A percentile compares a stretch with the other conserved stretches of the same genome.
phyloP scores from a whole-genome alignment of 2,888 invertebrate genomes.

The Clepsis dumicolana region DNA sequence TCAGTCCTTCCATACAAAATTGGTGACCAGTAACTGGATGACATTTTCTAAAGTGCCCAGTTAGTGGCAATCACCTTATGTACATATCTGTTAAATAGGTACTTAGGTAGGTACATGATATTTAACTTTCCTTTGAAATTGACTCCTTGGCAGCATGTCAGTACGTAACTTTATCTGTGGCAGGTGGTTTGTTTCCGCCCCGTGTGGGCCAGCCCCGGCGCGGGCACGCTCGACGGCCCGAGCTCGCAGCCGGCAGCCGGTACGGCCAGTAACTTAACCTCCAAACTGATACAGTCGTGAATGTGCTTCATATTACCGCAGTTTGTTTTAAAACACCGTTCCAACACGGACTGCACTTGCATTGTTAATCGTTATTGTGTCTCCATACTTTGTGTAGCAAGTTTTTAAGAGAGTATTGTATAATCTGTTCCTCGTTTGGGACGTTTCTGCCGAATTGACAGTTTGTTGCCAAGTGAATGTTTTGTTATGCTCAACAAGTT shows the following conservation, averaged over 20 bases:
- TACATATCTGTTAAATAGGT: too few species aligned
- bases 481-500: constrained; percentile 57
- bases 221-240: constrained; percentile 70
- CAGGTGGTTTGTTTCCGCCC: constrained; percentile 56
- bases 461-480: constrained; percentile 50
- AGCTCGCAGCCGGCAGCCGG: constrained; percentile 77
- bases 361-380: constrained; percentile 32
- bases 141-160: not conserved
- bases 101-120: too few species aligned
- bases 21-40: too few species aligned
- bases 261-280: constrained; percentile 84
- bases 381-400: constrained; percentile 15
- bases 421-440: not conserved
- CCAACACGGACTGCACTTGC: constrained; percentile 35
- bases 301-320: constrained; percentile 78
- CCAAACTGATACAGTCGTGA: constrained; percentile 84
- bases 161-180: not conserved
- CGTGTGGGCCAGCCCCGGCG: constrained; percentile 62
- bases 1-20: too few species aligned
- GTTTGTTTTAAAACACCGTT: constrained; percentile 62
- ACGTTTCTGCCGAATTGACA: constrained; percentile 52
- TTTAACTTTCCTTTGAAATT: not conserved
- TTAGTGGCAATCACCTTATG: too few species aligned
- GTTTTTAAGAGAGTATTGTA: constrained; percentile 22
- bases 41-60: too few species aligned